phyloP scores from a whole-genome alignment of 2,888 invertebrate genomes.

The Xanthorhoe designata region DNA sequence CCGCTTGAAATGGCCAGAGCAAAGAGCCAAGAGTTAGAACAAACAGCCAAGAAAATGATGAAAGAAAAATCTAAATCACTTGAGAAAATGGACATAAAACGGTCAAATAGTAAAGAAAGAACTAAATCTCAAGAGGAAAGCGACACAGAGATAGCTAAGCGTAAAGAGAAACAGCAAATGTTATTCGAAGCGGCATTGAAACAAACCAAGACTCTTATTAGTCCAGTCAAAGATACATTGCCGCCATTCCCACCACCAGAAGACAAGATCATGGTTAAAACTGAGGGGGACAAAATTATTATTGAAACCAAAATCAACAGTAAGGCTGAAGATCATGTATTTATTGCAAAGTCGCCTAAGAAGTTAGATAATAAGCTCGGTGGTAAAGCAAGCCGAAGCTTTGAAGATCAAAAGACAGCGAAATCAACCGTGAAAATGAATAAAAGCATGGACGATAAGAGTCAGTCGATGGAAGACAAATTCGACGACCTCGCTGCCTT shows the following conservation, averaged over 20 bases:
- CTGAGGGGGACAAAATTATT: constrained; percentile 89
- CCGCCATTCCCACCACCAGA: constrained; percentile 90
- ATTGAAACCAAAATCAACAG: constrained; percentile 90
- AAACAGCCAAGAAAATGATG: constrained; percentile 77
- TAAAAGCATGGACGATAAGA: constrained; percentile 88
- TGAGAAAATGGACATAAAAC: constrained; percentile 87
- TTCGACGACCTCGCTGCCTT: constrained; percentile 84
- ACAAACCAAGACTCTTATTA: constrained; percentile 90
- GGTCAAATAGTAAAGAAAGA: constrained; percentile 86
- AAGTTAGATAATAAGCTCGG: constrained; percentile 87
- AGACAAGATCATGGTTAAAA: constrained; percentile 89
- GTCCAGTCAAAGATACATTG: constrained; percentile 90
- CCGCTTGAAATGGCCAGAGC: constrained; percentile 85
- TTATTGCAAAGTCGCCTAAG: constrained; percentile 91
- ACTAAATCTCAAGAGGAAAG: constrained; percentile 90
- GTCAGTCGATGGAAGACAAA: constrained; percentile 87
- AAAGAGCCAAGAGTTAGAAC: constrained; percentile 87
- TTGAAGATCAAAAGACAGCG: constrained; percentile 85
- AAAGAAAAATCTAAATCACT: constrained; percentile 89
- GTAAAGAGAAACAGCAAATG: constrained; percentile 91
- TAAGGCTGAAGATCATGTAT: constrained; percentile 90
- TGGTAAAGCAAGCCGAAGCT: constrained; percentile 86
- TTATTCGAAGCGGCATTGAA: constrained; percentile 91
- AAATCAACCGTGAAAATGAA: constrained; percentile 85
- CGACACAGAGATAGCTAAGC: constrained; percentile 89